Conservation (phyloP, 1,140 invertebrate species). For the Armadillidium nasatum region DNA sequence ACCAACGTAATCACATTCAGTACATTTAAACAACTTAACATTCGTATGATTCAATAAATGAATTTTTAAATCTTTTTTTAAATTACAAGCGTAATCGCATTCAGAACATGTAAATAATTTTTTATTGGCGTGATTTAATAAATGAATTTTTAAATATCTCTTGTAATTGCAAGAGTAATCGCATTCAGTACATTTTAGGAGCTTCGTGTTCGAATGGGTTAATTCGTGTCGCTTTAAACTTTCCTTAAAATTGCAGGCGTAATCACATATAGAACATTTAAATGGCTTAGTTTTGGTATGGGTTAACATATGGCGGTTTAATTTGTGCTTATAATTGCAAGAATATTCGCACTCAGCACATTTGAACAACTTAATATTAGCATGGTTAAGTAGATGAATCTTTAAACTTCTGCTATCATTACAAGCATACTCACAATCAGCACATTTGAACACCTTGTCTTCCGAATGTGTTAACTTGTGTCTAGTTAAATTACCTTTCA, state of each 20-base stretch:
- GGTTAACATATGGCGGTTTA: neutral
- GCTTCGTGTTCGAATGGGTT: neutral
- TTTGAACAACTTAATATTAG: neutral
- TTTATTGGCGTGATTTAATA: neutral
- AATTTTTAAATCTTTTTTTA: too few relatives aligned
- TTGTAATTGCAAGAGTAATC: too few relatives aligned
- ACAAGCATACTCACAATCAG: neutral
- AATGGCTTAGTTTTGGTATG: neutral
- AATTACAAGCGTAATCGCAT: too few relatives aligned
- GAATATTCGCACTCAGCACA: neutral
- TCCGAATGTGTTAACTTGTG: neutral
- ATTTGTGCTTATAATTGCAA: neutral
- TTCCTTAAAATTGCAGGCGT: neutral
- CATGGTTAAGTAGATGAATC: neutral
- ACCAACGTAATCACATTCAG: too few relatives aligned
- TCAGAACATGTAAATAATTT: neutral
- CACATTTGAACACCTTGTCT: neutral
- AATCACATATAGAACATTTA: neutral
- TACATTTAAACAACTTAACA: too few relatives aligned
- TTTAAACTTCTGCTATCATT: neutral
- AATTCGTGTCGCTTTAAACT: neutral
- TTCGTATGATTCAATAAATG: too few relatives aligned
- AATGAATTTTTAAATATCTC: too few relatives aligned
- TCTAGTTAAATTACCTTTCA: neutral
- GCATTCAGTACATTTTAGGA: neutral